Conservation (phyloP, 2,113 vertebrate species). For the Mormyrus iriodes region DNA sequence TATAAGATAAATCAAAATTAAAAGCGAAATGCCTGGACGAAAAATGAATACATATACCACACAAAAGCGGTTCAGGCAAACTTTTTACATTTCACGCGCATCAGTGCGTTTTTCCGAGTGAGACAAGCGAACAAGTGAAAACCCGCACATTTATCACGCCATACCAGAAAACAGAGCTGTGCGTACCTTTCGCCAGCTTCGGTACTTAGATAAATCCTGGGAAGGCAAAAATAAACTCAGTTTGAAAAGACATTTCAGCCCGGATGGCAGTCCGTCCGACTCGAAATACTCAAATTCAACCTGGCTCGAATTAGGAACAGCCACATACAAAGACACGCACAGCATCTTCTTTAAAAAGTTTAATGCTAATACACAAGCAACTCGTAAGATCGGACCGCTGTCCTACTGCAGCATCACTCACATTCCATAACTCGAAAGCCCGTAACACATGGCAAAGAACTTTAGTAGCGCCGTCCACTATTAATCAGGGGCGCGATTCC, state of each 20-base stretch:
- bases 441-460: conserved; percentile 40
- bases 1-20: neutral
- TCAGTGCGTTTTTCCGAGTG: neutral
- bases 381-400: neutral
- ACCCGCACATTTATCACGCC: neutral
- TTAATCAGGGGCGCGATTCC: neutral
- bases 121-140: neutral
- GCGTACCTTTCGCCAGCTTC: conserved; percentile 78
- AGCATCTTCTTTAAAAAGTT: conserved; percentile 65
- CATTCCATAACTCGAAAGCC: conserved; percentile 51
- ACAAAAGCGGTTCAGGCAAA: neutral
- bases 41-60: neutral
- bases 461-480: neutral
- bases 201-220: conserved; percentile 80
- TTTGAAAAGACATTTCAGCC: conserved; percentile 82
- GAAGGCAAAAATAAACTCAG: conserved; percentile 86
- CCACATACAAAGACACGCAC: conserved; percentile 82
- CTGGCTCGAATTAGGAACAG: conserved; percentile 64
- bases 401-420: conserved; percentile 20
- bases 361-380: conserved; percentile 59
- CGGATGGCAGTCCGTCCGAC: conserved; percentile 77
- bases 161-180: neutral
- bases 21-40: neutral
- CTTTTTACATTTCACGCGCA: neutral
- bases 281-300: conserved; percentile 88